Evolutionary conservation across 1,140 invertebrate species (phyloP).

Genomic region (Melipona quadrifasciata): DNA sequence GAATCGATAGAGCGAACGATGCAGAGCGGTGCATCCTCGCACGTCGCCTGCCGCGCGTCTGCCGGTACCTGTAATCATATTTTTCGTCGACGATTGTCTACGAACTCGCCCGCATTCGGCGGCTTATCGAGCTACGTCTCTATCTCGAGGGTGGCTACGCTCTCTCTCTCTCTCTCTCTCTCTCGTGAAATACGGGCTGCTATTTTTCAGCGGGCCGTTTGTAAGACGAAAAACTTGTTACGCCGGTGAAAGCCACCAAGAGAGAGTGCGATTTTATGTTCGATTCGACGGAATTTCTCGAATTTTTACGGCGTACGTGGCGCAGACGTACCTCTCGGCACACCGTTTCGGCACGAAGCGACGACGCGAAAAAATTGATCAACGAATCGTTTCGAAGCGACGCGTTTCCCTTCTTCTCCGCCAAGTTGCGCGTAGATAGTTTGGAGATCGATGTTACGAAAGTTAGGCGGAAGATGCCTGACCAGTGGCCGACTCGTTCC

Average conservation of each 20-base stretch:
- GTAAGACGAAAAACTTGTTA: neutral
- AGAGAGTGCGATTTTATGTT: neutral
- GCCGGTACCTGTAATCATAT: slow-evolving; percentile 1
- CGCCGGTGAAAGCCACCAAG: no score
- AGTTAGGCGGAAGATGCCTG: no score
- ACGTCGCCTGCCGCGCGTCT: neutral
- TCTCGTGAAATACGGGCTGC: neutral
- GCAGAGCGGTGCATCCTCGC: neutral
- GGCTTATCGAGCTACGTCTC: no score
- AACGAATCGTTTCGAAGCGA: neutral
- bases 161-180: no score
- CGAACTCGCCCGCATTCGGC: neutral
- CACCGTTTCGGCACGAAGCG: no score
- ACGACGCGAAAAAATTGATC: no score
- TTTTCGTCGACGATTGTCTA: neutral
- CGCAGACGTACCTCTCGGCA: no score
- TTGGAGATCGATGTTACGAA: no score
- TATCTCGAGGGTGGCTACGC: no score
- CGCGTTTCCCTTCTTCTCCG: no score
- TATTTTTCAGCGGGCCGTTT: neutral
- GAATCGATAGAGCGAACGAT: slow-evolving; percentile 42
- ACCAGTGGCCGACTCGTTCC: no score
- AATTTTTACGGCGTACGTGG: neutral
- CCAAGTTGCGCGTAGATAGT: no score
- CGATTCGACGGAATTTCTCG: neutral